Percentiles rank a stretch among this genome's conserved stretches.
Conservation (phyloP, 2,888 invertebrate genomes). For the Tipula vernalis region DNA sequence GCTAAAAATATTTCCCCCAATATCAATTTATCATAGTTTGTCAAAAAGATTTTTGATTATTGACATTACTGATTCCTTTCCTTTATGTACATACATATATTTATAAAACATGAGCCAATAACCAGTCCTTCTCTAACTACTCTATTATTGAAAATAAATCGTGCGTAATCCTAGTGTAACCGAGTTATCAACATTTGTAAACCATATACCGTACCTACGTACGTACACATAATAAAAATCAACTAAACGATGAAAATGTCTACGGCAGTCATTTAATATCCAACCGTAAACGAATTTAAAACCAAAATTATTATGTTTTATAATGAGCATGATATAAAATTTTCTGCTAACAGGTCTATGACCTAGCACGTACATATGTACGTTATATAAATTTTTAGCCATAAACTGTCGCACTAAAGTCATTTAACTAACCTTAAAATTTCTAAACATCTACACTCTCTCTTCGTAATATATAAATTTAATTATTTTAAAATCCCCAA, state of each 20-base stretch:
- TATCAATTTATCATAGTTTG: not conserved
- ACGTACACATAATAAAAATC: not conserved
- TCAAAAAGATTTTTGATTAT: not conserved
- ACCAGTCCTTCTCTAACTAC: not conserved
- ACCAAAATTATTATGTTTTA: not conserved
- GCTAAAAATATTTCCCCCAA: not conserved
- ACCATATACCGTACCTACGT: not conserved
- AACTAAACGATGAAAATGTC: not conserved
- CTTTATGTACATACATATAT: not conserved
- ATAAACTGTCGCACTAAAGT: not conserved
- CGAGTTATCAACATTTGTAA: not conserved
- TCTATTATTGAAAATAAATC: not conserved
- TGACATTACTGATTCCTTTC: not conserved
- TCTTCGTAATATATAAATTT: not conserved
- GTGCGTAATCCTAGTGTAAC: conserved; percentile 4
- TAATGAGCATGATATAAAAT: not conserved
- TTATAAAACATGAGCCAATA: too few relatives aligned
- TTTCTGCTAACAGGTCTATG: not conserved
- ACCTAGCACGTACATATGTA: not conserved
- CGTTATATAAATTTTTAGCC: not conserved
- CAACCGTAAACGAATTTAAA: not conserved
- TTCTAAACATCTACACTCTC: not conserved
- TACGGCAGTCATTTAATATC: not conserved
- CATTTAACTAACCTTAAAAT: not conserved
- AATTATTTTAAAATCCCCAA: not conserved